These are phyloP conservation scores for Equus quagga DNA, from an alignment of 2,113 vertebrate species.

Conservation along the genomic window DNA sequence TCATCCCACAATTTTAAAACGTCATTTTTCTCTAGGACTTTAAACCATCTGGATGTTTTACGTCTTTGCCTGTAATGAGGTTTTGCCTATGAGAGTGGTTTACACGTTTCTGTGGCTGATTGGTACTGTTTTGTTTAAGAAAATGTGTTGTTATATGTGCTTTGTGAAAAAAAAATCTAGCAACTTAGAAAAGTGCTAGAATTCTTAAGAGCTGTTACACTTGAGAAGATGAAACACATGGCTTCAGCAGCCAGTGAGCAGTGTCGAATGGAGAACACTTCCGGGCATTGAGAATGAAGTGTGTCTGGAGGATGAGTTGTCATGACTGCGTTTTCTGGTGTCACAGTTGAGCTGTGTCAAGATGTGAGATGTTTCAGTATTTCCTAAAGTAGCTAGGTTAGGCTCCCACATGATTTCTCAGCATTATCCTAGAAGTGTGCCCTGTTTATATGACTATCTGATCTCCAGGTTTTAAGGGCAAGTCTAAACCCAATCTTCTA, in stretches of 20 bases:
- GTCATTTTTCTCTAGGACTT: constrained; percentile 4
- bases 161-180: not conserved
- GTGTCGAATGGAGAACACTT: not conserved
- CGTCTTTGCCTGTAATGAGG: not conserved
- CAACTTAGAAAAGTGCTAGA: not conserved
- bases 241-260: not conserved
- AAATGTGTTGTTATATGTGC: not conserved
- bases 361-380: not conserved
- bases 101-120: not conserved
- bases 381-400: not conserved
- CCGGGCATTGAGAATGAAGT: not conserved
- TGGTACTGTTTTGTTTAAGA: not conserved
- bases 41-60: constrained; percentile 5
- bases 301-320: not conserved
- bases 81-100: not conserved
- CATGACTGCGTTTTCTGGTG: not conserved
- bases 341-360: not conserved
- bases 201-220: not conserved
- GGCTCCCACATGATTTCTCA: not conserved
- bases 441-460: not conserved
- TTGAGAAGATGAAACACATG: not conserved
- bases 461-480: constrained; percentile 96
- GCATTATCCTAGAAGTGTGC: not conserved
- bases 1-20: not conserved
- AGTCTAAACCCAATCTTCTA: constrained; percentile 98